These are phyloP conservation scores for Anseranas semipalmata DNA, from an alignment of 2,113 vertebrate genomes.

Conservation along the genomic window DNA sequence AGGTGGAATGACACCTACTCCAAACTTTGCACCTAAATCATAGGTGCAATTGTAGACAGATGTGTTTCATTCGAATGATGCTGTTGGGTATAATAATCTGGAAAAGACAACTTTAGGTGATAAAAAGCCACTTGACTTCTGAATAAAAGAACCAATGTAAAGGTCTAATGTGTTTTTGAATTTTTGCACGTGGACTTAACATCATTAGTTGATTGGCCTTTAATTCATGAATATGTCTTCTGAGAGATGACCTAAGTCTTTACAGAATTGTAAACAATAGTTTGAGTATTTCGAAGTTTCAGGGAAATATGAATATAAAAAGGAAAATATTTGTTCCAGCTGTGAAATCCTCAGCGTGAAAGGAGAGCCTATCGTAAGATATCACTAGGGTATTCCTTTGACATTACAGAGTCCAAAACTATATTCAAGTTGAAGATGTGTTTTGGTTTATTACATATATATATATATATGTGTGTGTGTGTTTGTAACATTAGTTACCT, in stretches of 20 bases:
- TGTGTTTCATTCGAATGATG: not conserved
- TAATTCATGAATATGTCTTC: not conserved
- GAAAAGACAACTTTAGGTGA: not conserved
- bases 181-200: not conserved
- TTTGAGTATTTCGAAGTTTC: not conserved
- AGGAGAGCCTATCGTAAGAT: not conserved
- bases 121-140: not conserved
- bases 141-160: not conserved
- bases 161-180: not conserved
- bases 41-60: not conserved
- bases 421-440: not conserved
- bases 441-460: conserved; percentile 5
- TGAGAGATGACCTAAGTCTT: not conserved
- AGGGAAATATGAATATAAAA: not conserved
- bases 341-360: not conserved
- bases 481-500: not conserved
- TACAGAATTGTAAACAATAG: conserved; percentile 2
- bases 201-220: not conserved
- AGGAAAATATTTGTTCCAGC: not conserved
- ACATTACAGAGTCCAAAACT: not conserved
- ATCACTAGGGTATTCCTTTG: not conserved
- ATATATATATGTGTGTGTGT: no score
- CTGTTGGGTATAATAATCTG: not conserved
- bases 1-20: not conserved
- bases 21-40: not conserved